Evolutionary conservation across 2,888 invertebrate genomes (phyloP).

Genomic region (Sycophila texana): DNA sequence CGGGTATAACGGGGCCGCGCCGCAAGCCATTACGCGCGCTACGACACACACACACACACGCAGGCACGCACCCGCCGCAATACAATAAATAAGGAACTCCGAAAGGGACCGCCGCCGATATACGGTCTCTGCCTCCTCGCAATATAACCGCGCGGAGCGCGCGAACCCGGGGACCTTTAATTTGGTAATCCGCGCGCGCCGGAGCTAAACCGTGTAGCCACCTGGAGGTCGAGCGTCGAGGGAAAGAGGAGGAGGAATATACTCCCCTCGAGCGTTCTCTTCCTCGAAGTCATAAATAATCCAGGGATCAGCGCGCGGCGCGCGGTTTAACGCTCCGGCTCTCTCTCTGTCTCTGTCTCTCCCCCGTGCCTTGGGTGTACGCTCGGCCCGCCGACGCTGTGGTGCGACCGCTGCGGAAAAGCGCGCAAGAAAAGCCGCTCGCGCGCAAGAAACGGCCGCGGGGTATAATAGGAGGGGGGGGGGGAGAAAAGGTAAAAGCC

Average conservation of each 20-base stretch:
- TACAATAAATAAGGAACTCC: constrained; percentile 40
- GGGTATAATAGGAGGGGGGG: constrained; percentile 13
- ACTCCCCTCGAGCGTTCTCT: constrained; percentile 29
- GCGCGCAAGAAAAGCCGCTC: constrained; percentile 32
- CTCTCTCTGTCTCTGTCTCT: background rate
- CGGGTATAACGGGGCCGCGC: background rate
- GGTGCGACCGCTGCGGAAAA: constrained; percentile 10
- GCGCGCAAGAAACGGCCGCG: constrained; percentile 14
- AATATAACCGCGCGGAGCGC: background rate
- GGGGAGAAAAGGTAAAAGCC: constrained; percentile 13
- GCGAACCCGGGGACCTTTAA: constrained; percentile 31
- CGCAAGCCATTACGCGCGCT: constrained; percentile 5
- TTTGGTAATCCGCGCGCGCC: constrained; percentile 43
- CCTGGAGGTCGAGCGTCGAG: constrained; percentile 35
- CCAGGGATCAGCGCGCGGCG: constrained; percentile 39
- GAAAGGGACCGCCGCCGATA: background rate
- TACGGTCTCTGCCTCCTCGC: background rate
- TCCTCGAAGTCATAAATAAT: constrained; percentile 55
- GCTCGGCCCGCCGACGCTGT: background rate
- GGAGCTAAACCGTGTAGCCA: background rate
- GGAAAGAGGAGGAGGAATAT: constrained; percentile 4
- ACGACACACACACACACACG: constrained; percentile 5
- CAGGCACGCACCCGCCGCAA: background rate
- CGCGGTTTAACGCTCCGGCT: background rate
- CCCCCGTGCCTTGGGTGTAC: background rate